Evolutionary conservation across 2,888 invertebrate species (phyloP).

Genomic region (Pegoplata infirma): DNA sequence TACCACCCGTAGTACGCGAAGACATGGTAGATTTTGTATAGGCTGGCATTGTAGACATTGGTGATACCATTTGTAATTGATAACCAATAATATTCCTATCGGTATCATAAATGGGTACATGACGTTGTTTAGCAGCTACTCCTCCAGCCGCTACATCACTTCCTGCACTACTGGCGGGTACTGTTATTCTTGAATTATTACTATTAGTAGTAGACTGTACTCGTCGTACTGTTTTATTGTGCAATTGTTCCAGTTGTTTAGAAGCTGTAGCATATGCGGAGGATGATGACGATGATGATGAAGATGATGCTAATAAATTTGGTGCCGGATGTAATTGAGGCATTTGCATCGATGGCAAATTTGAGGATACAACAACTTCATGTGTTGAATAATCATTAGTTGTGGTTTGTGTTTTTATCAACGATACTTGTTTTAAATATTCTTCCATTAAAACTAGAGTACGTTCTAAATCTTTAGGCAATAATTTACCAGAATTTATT

Average conservation of each 20-base stretch:
- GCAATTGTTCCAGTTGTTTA: slow-evolving; percentile 6
- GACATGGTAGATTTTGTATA: slow-evolving; percentile 61
- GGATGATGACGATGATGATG: background rate
- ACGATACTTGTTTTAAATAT: slow-evolving; percentile 60
- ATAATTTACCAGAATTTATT: slow-evolving; percentile 62
- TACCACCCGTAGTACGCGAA: slow-evolving; percentile 30
- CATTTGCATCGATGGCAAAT: slow-evolving; percentile 35
- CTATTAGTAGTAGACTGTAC: slow-evolving; percentile 18
- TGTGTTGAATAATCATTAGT: slow-evolving; percentile 12
- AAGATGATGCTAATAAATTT: slow-evolving; percentile 32
- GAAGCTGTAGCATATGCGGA: background rate
- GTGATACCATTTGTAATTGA: slow-evolving; percentile 51
- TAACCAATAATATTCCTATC: slow-evolving; percentile 66
- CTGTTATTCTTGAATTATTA: slow-evolving; percentile 4
- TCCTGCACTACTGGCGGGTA: background rate
- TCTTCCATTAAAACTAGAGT: slow-evolving; percentile 69
- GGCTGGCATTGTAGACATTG: slow-evolving; percentile 18
- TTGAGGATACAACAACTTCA: too few species aligned
- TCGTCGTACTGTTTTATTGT: slow-evolving; percentile 22
- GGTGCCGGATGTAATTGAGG: slow-evolving; percentile 46
- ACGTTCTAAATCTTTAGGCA: slow-evolving; percentile 68
- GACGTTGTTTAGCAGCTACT: slow-evolving; percentile 24
- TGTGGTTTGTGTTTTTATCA: background rate
- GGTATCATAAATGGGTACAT: slow-evolving; percentile 64
- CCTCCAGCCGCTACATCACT: slow-evolving; percentile 16